Evolutionary conservation across 1,140 invertebrate species (phyloP), one percentile per base, ranked within the genome.

Genomic region (Holotrichia oblita): DNA sequence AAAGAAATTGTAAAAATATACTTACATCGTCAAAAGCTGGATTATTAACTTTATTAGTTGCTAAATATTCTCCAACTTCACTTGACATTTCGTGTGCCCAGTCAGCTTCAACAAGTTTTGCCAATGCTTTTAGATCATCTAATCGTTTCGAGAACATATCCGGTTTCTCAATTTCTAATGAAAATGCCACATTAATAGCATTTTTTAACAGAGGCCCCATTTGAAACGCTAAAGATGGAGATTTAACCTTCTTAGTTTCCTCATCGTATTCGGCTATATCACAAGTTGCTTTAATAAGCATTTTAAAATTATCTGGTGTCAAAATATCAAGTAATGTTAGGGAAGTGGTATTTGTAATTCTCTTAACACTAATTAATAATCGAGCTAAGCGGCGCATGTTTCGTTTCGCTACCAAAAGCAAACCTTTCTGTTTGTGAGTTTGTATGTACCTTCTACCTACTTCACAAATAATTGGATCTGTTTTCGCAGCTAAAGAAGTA

Each of bases 21-120:
- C 17, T 79, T 82, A 83, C 64, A 73, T 83, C 83, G 22, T 72
- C 79, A 14, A 82, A 20, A n/a, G 82, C 81, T 3, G 83, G 40
- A 75, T 81, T 82, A 74, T 84, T 83, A 79, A 80, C 81, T n/a
- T n/a, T n/a, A n/a, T n/a, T n/a, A n/a, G n/a, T n/a, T n/a, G 78
- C 8, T 75, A 84, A 42, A 78, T 83, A 69, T 24, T 77, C 80
- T 20, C 12, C 72, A 14, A 82, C 81, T 55, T 84, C 81, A 27
- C 40, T 84, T 17, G 85, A 86, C 6, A 86, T 80, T 79, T 85
- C 83, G 82, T 72, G 85, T 78, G 79, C 81, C 85, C 83, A 87
- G 76, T 85, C 80, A 74, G 81, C 79, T 59, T 83, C 76, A 10
- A 87, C 76, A n/a, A 83, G 14, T 64, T 85, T 79, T 44, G 85